A percentile compares a stretch with the other conserved stretches of the same genome.
Evolutionary conservation across 1,140 invertebrate genomes (phyloP).

Genomic region (Drosophila persimilis): DNA sequence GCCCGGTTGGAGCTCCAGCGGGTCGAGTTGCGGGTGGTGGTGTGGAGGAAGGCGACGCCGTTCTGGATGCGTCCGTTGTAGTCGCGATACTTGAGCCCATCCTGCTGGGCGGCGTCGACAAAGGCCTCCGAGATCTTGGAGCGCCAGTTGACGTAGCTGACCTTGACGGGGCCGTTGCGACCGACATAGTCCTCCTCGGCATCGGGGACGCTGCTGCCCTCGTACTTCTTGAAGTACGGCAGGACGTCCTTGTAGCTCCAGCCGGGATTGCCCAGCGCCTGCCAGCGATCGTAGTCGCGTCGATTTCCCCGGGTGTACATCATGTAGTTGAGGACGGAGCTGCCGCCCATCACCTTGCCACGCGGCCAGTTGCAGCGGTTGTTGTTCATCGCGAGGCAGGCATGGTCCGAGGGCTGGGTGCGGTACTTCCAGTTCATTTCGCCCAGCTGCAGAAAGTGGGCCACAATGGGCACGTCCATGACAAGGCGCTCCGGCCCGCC

Average conservation of each 20-base stretch:
- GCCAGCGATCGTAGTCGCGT: slow-evolving; percentile 92
- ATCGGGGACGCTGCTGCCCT: slow-evolving; percentile 86
- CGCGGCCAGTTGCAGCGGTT: slow-evolving; percentile 88
- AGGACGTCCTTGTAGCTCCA: slow-evolving; percentile 93
- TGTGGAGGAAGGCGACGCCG: slow-evolving; percentile 87
- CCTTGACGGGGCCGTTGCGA: slow-evolving; percentile 84
- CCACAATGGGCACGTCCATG: slow-evolving; percentile 88
- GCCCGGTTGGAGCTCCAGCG: slow-evolving; percentile 90
- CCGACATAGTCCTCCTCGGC: slow-evolving; percentile 85
- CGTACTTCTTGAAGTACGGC: slow-evolving; percentile 92
- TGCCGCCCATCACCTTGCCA: slow-evolving; percentile 92
- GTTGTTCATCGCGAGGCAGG: slow-evolving; percentile 83
- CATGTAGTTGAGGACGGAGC: slow-evolving; percentile 95
- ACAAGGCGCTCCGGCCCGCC: slow-evolving; percentile 85
- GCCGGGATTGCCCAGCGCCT: slow-evolving; percentile 88
- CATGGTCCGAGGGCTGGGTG: slow-evolving; percentile 85
- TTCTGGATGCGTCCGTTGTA: slow-evolving; percentile 88
- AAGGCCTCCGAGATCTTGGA: slow-evolving; percentile 87
- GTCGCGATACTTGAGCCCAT: slow-evolving; percentile 88
- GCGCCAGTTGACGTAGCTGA: slow-evolving; percentile 85
- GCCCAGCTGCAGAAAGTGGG: slow-evolving; percentile 86
- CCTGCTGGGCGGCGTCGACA: slow-evolving; percentile 87
- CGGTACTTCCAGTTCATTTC: slow-evolving; percentile 88
- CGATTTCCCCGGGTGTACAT: slow-evolving; percentile 92
- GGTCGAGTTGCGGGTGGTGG: slow-evolving; percentile 88